Base-by-base conservation (phyloP, 2,888 invertebrate species). In the Orthonevra nobilis region DNA sequence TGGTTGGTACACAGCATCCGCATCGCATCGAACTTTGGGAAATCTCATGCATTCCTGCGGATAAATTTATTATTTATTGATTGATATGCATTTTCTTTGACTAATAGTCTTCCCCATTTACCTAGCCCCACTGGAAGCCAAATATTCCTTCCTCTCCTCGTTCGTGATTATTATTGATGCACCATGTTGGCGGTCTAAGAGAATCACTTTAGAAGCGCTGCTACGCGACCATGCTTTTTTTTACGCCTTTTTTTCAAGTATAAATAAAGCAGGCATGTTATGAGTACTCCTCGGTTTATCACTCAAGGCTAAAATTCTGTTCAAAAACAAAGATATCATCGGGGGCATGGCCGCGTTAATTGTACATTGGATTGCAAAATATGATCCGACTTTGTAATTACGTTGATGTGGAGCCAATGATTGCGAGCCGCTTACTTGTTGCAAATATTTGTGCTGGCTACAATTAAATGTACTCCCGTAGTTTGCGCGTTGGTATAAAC, bases 61-160 rank as follows among this genome's bases (percentile, higher is more conserved):
- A 64, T 77, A 72, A 60, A 61, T 77, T 77, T 64, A 77, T 64
- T 77, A 77, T 72, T 77, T 72, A 77, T 77, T 77, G 77, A 77
- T 77, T 77, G 77, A 77, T 77, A 77, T 77, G 77, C 77, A 72
- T 77, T 77, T 70, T 64, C 64, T 72, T 66, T 77, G 77, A 77
- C 77, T 77, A 77, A 77, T 77, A 77, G 77, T 66, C 77, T 40
- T n/a, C n/a, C 56, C 72, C 52, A 72, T 70, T 72, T 64, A 72
- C 58, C 63, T 14, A n/a, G 56, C 70, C n/a, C 75, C 34, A 58
- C 63, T 77, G 70, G 75, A 34, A 70, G 70, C 50, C 70, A 58
- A 50, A 58, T n/a, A n/a, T n/a, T 30, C 14, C 46, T 10, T 61
- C 26, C 40, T 32, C 40, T 28, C 6, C 4, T 20, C n/a, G 17